Conservation (phyloP, 2,888 invertebrate genomes). For the Dioctria linearis region DNA sequence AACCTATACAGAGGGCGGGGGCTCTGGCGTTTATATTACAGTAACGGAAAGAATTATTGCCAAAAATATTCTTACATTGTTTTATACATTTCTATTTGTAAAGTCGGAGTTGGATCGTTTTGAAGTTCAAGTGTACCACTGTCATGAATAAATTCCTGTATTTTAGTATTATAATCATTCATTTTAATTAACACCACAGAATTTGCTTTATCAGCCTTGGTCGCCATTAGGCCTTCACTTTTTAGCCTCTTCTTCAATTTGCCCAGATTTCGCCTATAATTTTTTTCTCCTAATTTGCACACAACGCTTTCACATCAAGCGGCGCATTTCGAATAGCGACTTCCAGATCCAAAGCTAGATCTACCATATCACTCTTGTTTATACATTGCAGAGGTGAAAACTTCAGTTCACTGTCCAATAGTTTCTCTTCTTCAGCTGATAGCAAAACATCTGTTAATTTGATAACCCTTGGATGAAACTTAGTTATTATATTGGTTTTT, state of each 20-base stretch:
- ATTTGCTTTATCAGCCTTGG: background rate
- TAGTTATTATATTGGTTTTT: background rate
- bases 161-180: too few relatives aligned
- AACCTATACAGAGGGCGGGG: background rate
- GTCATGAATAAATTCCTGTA: too few relatives aligned
- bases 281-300: background rate
- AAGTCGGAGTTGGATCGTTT: too few relatives aligned
- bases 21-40: background rate
- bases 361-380: constrained; percentile 7
- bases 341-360: background rate
- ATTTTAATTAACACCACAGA: too few relatives aligned
- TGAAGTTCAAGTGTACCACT: too few relatives aligned
- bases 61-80: too few relatives aligned
- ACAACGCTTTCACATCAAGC: background rate
- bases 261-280: background rate
- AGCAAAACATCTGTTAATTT: background rate
- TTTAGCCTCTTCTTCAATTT: background rate
- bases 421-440: too few relatives aligned
- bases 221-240: background rate
- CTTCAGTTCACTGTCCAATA: background rate
- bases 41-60: too few relatives aligned
- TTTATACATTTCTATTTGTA: too few relatives aligned
- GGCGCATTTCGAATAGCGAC: constrained; percentile 2
- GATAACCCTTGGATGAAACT: constrained; percentile 1
- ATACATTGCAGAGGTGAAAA: constrained; percentile 7